phyloP scores from a whole-genome alignment of 2,113 vertebrate species.

The Amia ocellicauda region DNA sequence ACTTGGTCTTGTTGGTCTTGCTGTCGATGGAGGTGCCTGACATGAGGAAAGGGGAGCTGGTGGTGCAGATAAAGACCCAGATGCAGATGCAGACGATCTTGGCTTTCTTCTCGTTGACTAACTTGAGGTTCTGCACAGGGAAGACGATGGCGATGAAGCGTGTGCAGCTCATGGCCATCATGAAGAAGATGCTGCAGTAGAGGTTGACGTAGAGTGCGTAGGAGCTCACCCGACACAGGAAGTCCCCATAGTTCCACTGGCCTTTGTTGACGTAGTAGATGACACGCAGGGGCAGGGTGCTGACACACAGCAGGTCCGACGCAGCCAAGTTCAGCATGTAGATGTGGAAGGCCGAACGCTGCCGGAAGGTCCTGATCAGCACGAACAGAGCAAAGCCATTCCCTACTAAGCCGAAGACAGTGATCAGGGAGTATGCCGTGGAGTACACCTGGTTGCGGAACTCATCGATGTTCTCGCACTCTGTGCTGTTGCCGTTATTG shows the following conservation, averaged over 20 bases:
- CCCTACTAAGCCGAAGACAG: conserved; percentile 76
- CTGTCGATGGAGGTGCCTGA: conserved; percentile 50
- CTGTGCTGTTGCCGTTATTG: conserved; percentile 7
- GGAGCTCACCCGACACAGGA: conserved; percentile 83
- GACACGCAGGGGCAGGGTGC: conserved; percentile 83
- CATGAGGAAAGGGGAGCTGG: conserved; percentile 76
- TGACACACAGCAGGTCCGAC: conserved; percentile 85
- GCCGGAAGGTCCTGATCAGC: conserved; percentile 70
- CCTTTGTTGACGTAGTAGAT: conserved; percentile 83
- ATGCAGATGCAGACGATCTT: conserved; percentile 66
- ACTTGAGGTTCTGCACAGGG: conserved; percentile 77
- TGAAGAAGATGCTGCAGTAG: conserved; percentile 94
- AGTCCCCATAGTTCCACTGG: conserved; percentile 78
- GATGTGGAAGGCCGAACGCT: conserved; percentile 81
- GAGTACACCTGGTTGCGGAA: conserved; percentile 91
- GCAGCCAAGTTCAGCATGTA: conserved; percentile 92
- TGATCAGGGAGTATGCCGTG: conserved; percentile 82
- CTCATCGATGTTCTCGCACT: conserved; percentile 71
- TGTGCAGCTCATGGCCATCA: conserved; percentile 93
- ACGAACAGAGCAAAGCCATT: conserved; percentile 81
- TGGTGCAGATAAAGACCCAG: conserved; percentile 83
- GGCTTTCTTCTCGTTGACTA: conserved; percentile 73
- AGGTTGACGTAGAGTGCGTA: conserved; percentile 91
- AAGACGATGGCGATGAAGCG: conserved; percentile 92
- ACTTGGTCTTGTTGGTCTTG: conserved; percentile 78